A percentile compares a stretch with the other conserved stretches of the same genome.
Conservation (phyloP, 2,113 vertebrate genomes). For the Cariama cristata region DNA sequence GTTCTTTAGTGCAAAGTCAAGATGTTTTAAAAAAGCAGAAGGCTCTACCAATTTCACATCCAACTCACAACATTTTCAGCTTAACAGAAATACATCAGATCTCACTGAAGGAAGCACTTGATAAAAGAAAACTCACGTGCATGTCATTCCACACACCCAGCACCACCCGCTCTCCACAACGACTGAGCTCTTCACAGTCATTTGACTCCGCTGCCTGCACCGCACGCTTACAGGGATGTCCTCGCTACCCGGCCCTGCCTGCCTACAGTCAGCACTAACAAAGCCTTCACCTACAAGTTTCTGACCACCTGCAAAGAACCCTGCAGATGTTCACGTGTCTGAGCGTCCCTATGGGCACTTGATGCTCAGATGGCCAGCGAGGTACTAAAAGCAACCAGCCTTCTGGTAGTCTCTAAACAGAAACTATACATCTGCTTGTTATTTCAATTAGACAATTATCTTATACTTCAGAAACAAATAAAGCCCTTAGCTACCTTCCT, state of each 20-base stretch:
- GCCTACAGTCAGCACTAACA: neutral
- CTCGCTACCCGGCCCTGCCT: accelerated
- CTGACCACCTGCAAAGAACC: neutral
- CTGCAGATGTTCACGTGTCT: neutral
- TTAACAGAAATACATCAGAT: neutral
- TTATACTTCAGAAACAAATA: neutral
- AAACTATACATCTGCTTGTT: neutral
- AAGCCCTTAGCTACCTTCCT: neutral
- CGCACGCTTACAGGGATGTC: accelerated
- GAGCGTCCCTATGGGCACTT: accelerated
- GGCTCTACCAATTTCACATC: neutral
- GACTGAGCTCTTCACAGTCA: accelerated
- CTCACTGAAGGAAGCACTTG: neutral
- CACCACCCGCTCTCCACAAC: neutral
- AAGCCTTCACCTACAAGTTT: neutral
- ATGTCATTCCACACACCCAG: neutral
- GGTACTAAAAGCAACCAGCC: neutral
- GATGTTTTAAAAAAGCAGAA: neutral
- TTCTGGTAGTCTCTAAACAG: neutral
- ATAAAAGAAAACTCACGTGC: neutral
- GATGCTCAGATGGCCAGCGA: neutral
- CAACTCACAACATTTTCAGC: neutral
- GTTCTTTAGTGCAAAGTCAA: neutral
- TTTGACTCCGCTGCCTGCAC: neutral
- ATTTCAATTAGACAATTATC: neutral